phyloP scores from a whole-genome alignment of 2,113 vertebrate species.

The Phaethornis superciliosus region DNA sequence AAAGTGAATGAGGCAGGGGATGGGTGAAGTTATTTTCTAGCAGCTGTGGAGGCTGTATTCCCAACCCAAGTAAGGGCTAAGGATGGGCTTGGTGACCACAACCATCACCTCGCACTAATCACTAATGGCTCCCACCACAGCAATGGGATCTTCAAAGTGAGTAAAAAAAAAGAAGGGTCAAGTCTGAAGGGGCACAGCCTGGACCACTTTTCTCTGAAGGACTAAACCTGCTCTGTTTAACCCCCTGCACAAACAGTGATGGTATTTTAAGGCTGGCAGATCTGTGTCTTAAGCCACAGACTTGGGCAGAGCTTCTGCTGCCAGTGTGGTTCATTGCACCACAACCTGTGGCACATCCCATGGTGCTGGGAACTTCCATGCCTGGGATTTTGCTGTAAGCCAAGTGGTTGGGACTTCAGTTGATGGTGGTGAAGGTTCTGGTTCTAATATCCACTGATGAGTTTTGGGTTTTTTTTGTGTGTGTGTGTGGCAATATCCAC shows the following conservation, averaged over 20 bases:
- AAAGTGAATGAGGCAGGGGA: neutral
- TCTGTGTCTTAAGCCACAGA: rapidly evolving
- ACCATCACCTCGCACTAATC: neutral
- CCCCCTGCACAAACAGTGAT: rapidly evolving
- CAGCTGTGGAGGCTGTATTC: neutral
- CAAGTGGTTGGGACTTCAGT: rapidly evolving
- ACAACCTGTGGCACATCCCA: neutral
- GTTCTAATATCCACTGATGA: neutral
- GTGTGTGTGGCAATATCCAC: neutral
- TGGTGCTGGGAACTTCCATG: rapidly evolving
- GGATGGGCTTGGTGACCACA: neutral
- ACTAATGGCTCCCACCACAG: neutral
- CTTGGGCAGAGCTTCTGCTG: neutral
- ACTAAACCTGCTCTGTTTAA: neutral
- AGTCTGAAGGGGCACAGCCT: neutral
- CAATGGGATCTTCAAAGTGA: neutral
- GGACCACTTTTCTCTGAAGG: neutral
- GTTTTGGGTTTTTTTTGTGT: too few species aligned
- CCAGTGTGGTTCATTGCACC: neutral
- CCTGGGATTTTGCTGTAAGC: neutral
- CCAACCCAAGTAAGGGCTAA: neutral
- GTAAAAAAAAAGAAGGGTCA: neutral
- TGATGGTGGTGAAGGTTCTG: neutral
- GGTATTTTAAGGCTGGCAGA: neutral
- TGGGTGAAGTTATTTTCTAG: neutral